Conservation (phyloP, 2,797 vertebrate species). For the Acanthopagrus latus region DNA sequence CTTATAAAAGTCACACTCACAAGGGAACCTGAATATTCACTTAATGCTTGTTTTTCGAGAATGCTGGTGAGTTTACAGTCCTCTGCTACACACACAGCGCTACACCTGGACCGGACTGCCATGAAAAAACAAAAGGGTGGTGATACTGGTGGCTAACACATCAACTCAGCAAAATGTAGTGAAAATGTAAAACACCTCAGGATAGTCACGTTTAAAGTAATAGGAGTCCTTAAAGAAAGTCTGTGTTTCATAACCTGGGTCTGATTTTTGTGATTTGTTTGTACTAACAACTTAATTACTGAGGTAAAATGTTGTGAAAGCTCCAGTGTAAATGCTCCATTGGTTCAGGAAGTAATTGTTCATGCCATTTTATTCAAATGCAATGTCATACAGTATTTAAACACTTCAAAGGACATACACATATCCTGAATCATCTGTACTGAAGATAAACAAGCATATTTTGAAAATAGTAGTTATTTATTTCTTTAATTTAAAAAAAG, state of each 20-base stretch:
- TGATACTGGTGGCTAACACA: neutral
- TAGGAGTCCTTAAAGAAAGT: neutral
- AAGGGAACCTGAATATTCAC: slow-evolving; percentile 11
- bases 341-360: neutral
- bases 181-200: neutral
- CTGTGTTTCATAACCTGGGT: neutral
- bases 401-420: neutral
- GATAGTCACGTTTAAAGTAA: no score
- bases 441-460: neutral
- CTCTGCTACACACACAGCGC: neutral
- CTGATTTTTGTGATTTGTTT: neutral
- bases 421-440: neutral
- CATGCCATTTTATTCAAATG: neutral
- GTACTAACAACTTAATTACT: neutral
- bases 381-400: neutral
- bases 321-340: neutral
- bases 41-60: neutral
- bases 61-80: neutral
- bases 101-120: neutral
- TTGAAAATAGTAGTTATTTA: no score
- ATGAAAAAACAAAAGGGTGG: neutral
- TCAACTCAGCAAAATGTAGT: neutral
- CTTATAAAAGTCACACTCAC: neutral
- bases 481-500: neutral
- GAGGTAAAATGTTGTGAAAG: neutral